These are phyloP conservation scores for Oryctes rhinoceros DNA, from an alignment of 1,140 invertebrate genomes.

Conservation along the genomic window DNA sequence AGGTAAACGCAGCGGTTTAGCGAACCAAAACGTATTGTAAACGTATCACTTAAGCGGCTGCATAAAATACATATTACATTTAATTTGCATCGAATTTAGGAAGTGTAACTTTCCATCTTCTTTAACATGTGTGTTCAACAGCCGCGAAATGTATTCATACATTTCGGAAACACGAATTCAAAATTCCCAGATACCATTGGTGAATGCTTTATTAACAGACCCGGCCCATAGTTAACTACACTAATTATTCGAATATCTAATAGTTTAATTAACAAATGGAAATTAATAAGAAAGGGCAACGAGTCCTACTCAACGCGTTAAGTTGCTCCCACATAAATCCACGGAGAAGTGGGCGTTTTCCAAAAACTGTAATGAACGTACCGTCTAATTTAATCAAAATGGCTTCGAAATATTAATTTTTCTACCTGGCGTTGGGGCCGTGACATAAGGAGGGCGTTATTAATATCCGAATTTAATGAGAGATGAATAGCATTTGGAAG, in stretches of 20 bases:
- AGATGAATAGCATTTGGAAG: slow-evolving; percentile 29
- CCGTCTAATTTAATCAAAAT: slow-evolving; percentile 34
- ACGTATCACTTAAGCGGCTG: background rate
- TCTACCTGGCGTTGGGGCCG: background rate
- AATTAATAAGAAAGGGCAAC: slow-evolving; percentile 1
- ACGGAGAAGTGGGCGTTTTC: slow-evolving; percentile 14
- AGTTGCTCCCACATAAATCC: slow-evolving; percentile 21
- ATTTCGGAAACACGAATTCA: background rate
- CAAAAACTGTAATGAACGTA: background rate
- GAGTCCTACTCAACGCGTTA: background rate
- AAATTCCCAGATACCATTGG: background rate
- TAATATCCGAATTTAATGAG: slow-evolving; percentile 5
- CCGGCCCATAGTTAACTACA: background rate
- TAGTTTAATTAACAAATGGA: slow-evolving; percentile 16
- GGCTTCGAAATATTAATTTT: slow-evolving; percentile 27
- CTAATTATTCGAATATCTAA: slow-evolving; percentile 16
- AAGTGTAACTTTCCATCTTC: background rate
- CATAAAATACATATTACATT: slow-evolving; percentile 2
- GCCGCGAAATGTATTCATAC: slow-evolving; percentile 21
- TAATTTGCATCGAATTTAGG: slow-evolving; percentile 20
- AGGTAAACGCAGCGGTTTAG: background rate
- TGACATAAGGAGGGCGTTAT: slow-evolving; percentile 4
- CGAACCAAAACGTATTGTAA: slow-evolving; percentile 9
- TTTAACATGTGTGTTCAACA: slow-evolving; percentile 6
- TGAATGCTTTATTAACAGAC: background rate